These are phyloP conservation scores for Scolanthus callimorphus DNA, from an alignment of 92 coral and sea anemone species.

Conservation along the genomic window DNA sequence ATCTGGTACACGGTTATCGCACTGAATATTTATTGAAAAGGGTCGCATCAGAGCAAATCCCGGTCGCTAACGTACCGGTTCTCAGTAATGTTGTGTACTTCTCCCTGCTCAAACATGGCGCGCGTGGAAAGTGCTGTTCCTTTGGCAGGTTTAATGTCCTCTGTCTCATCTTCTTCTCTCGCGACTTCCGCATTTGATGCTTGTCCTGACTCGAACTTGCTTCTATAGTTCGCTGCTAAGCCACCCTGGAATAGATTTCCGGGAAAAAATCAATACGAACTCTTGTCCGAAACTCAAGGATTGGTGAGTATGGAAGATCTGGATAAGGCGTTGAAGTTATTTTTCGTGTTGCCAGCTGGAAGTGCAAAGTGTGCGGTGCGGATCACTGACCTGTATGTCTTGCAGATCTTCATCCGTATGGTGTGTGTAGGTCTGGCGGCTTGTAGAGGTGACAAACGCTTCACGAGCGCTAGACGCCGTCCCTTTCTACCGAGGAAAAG, in stretches of 20 bases:
- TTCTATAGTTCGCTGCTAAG: constrained; percentile 53
- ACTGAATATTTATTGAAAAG: no score
- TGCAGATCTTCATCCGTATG: constrained; percentile 29
- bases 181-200: constrained; percentile 37
- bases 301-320: no score
- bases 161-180: constrained; percentile 32
- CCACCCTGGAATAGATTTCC: constrained; percentile 83
- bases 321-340: no score
- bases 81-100: constrained; percentile 33
- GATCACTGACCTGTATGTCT: background rate
- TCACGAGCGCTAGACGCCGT: constrained; percentile 66
- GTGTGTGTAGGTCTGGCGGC: constrained; percentile 7
- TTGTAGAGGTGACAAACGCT: constrained; percentile 28
- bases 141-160: constrained; percentile 14
- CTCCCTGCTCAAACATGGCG: constrained; percentile 59
- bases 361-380: no score
- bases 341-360: no score
- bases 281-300: no score
- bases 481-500: constrained; percentile 47
- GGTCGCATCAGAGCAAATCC: no score
- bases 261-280: no score
- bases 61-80: no score
- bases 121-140: constrained; percentile 25
- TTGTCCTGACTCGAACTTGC: constrained; percentile 46
- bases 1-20: no score